Evolutionary conservation across 1,140 invertebrate species (phyloP), one percentile per base, ranked within the genome.

Genomic region (Himalopsyche phryganea): DNA sequence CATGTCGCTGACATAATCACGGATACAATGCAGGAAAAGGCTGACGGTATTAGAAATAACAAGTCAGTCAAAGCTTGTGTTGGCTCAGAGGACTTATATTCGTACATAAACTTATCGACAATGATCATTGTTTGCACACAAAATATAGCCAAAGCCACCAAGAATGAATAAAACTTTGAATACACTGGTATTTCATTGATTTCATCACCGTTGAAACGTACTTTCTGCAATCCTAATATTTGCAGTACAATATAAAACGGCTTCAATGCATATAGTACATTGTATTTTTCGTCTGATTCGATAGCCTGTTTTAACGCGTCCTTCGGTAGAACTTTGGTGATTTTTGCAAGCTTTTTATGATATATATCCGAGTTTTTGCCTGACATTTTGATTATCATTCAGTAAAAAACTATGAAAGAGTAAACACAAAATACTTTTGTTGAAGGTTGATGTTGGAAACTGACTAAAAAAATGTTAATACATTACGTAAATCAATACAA

Each of bases 191-290:
- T 45, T 32, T 36, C 20, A n/a, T 14, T 40, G 1, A 48, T 48
- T 15, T 56, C 49, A 11, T 56, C 48, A 2, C 38, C 19, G 3
- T 38, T 44, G 19, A 63, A 63, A 50, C 28, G 44, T 9, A 63
- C 41, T 17, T 63, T 58, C 42, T 63, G 61, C 17, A 63, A 28
- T 6, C 61, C 61, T 2, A 63, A 15, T 33, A 63, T 13, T 14
- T 42, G 40, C 14, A 63, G n/a, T 5, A 57, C 3, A 4, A 32
- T 47, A 38, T 52, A 63, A 42, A 63, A 63, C 13, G 53, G 52
- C 40, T 57, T 56, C 10, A 63, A 49, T n/a, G 20, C 36, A n/a
- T 36, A 33, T 49, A 40, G 17, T 32, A 63, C 60, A 13, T 63
- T 50, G 3, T 15, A 5, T 42, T 52, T 40, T n/a, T 54, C 20